phyloP scores from a whole-genome alignment of 2,113 vertebrate species.

The Plotosus lineatus region DNA sequence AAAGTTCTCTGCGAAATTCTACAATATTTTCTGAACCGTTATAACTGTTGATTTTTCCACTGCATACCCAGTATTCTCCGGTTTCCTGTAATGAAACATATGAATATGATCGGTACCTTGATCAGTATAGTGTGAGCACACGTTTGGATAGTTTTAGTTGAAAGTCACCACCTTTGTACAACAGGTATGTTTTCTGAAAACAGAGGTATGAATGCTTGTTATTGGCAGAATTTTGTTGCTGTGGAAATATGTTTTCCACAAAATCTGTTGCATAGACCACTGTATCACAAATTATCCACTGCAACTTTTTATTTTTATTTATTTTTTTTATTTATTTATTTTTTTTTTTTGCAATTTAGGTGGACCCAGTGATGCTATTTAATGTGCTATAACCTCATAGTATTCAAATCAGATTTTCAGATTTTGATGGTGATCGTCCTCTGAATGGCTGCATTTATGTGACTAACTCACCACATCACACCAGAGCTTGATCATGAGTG shows the following conservation, averaged over 20 bases:
- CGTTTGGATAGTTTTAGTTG: background rate
- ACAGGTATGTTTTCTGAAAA: background rate
- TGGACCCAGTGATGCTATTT: slow-evolving; percentile 13
- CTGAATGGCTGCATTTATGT: slow-evolving; percentile 46
- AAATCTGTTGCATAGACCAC: background rate
- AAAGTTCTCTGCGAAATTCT: no score
- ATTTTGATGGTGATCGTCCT: slow-evolving; percentile 33
- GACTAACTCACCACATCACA: slow-evolving; percentile 45
- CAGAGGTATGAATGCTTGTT: background rate
- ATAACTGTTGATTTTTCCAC: no score
- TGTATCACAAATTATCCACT: background rate
- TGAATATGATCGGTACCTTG: no score
- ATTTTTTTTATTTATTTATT: no score
- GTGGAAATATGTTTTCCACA: background rate
- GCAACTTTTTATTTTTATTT: background rate
- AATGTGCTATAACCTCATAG: slow-evolving; percentile 37
- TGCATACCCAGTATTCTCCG: no score
- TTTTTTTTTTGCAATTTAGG: background rate
- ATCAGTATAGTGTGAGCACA: no score
- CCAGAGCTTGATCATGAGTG: slow-evolving; percentile 41
- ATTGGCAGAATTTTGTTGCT: background rate
- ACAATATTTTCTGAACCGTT: no score
- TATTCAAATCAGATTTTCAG: slow-evolving; percentile 53
- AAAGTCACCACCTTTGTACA: background rate
- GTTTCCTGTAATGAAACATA: no score